Evolutionary conservation across 2,888 invertebrate genomes (phyloP), one percentile per base, ranked within the genome.

Genomic region (Diplazon laetatorius): DNA sequence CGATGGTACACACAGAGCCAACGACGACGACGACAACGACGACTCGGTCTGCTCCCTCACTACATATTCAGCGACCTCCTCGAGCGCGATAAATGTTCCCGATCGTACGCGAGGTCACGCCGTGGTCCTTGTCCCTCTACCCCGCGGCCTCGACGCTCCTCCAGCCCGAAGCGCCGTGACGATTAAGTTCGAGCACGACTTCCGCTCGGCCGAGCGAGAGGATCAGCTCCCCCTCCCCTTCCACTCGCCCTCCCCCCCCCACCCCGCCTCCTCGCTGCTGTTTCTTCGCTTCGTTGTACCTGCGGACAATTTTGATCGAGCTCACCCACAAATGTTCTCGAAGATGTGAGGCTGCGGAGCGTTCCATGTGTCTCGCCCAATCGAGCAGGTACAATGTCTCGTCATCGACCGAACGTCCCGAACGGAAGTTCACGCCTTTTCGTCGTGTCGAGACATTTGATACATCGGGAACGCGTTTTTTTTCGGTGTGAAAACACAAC

Each of bases 61-160:
- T 85, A 84, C 85, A 87, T 87, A 85, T 87, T 86, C 85, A 85
- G 84, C 80, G 82, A 81, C 82, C 82, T 82, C 76, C 82, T 81
- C 75, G 83, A 85, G 84, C 81, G 80, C 85, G 84, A 85, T 85
- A 85, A 83, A 80, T 81, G 83, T 65, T 66, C 52, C 70, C 66
- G 78, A 78, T 74, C 74, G 63, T 73, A 80, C 78, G 65, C 74
- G 82, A 82, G 85, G 87, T 87, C 87, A 86, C 85, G 82, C 81
- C 74, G 63, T 59, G 69, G 71, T 70, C 71, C 59, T 74, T 50
- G 62, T 71, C 59, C 55, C 72, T 18, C 68, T 57, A n/a, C n/a
- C n/a, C n/a, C 42, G 14, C 55, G 39, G 48, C 8, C 60, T 8
- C 52, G 52, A 68, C 71, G 76, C 48, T 60, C 70, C 73, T 57